Percentiles rank a stretch among this genome's conserved stretches.
phyloP scores from a whole-genome alignment of 2,888 invertebrate species.

The Laspeyria flexula region DNA sequence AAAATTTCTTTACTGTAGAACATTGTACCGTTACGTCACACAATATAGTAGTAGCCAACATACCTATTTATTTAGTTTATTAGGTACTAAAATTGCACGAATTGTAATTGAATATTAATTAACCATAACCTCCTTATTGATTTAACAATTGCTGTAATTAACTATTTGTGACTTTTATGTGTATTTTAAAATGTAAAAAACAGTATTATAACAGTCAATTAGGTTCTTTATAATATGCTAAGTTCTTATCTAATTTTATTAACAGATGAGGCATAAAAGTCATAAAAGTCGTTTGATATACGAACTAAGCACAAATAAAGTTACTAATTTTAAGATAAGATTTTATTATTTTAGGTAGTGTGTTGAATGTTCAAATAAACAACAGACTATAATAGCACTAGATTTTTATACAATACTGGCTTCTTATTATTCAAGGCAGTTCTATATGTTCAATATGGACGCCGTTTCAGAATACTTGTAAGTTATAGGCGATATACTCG shows the following conservation, averaged over 20 bases:
- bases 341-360: conserved; percentile 11
- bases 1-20: neutral
- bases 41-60: neutral
- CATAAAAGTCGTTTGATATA: neutral
- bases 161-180: too few relatives aligned
- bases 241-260: too few relatives aligned
- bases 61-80: neutral
- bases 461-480: too few relatives aligned
- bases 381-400: conserved; percentile 17
- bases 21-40: neutral
- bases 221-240: too few relatives aligned
- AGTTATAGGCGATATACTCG: too few relatives aligned
- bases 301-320: neutral
- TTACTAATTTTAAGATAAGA: conserved; percentile 8
- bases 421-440: conserved; percentile 10
- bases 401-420: conserved; percentile 11
- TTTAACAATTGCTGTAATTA: neutral
- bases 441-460: too few relatives aligned
- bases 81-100: conserved; percentile 2
- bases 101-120: neutral
- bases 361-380: conserved; percentile 8
- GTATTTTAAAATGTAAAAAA: too few relatives aligned
- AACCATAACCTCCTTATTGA: neutral
- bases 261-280: too few relatives aligned
- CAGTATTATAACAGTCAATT: too few relatives aligned